Evolutionary conservation across 2,888 invertebrate genomes (phyloP).

Genomic region (Parasteatoda lunata): DNA sequence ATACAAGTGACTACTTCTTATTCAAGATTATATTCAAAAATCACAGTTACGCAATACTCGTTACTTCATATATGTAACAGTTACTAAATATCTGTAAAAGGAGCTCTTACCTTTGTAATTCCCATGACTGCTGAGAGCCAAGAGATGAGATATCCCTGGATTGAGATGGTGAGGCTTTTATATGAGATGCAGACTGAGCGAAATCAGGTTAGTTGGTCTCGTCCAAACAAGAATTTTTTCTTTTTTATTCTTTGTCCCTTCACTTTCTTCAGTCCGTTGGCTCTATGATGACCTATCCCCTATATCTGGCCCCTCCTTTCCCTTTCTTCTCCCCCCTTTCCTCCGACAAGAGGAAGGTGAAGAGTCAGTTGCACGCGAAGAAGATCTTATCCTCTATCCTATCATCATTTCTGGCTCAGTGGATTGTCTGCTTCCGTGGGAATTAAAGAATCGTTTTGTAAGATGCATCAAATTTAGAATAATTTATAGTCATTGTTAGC

Average conservation of each 20-base stretch:
- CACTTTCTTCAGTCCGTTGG: conserved; percentile 38
- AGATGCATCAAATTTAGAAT: too few species aligned
- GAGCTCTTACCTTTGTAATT: conserved; percentile 53
- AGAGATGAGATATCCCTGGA: conserved; percentile 9
- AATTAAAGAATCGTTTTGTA: background rate
- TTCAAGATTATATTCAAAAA: too few species aligned
- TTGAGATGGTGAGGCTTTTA: conserved; percentile 20
- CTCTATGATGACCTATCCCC: background rate
- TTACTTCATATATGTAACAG: too few species aligned
- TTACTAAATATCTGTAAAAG: background rate
- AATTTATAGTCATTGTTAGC: too few species aligned
- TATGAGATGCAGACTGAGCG: background rate
- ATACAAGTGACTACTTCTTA: too few species aligned
- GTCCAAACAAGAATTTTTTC: conserved; percentile 12
- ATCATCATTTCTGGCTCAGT: background rate
- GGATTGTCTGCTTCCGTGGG: background rate
- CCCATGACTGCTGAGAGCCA: conserved; percentile 49
- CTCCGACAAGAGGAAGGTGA: conserved; percentile 8
- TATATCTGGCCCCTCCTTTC: conserved; percentile 16
- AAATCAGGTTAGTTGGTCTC: conserved; percentile 59
- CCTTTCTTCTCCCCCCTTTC: background rate
- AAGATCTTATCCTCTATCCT: background rate
- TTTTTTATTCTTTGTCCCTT: conserved; percentile 12
- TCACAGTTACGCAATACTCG: too few species aligned
- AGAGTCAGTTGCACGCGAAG: background rate